Conservation (phyloP, 2,797 vertebrate species). For the Anniella stebbinsi region DNA sequence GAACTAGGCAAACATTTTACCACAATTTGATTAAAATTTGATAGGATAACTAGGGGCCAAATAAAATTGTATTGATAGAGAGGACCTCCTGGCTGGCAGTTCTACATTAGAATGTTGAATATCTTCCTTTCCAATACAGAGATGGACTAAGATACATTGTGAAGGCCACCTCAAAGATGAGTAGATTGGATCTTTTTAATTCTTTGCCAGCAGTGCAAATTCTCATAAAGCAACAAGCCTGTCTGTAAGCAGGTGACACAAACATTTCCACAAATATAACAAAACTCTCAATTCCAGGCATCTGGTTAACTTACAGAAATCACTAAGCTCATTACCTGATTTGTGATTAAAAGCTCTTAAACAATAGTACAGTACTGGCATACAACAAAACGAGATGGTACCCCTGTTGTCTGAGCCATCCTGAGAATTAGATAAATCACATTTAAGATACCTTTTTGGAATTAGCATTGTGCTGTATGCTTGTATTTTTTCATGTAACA, state of each 20-base stretch:
- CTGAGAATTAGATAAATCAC: background rate
- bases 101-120: background rate
- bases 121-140: background rate
- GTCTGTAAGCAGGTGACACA: background rate
- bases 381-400: background rate
- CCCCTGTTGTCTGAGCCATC: background rate
- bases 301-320: background rate
- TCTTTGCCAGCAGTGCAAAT: background rate
- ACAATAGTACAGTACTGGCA: background rate
- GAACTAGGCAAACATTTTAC: background rate
- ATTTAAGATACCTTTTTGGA: conserved; percentile 1
- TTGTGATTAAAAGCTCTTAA: conserved; percentile 5
- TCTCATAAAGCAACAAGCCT: background rate
- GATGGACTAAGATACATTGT: background rate
- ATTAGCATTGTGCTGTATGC: background rate
- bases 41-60: background rate
- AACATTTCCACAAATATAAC: background rate
- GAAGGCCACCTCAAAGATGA: background rate
- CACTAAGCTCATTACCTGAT: background rate
- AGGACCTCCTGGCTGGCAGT: no score
- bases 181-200: background rate
- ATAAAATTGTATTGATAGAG: background rate
- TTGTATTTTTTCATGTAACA: background rate
- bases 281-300: background rate
- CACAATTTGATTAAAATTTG: background rate